These are phyloP conservation scores for Galemys pyrenaicus DNA, from an alignment of 2,113 vertebrate species.

Conservation along the genomic window DNA sequence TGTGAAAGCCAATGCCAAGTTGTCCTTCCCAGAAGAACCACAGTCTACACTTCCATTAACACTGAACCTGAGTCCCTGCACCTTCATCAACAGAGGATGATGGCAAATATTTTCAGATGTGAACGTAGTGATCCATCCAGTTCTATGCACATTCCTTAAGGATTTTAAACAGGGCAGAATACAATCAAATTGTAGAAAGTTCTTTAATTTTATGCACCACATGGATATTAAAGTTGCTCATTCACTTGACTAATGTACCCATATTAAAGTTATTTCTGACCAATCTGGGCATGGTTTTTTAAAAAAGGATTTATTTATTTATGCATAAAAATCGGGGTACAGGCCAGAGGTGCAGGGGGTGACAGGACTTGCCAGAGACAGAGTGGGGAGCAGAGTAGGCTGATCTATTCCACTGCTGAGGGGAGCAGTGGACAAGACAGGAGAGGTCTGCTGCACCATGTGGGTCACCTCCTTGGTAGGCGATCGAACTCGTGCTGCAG, in stretches of 20 bases:
- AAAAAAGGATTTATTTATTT: too few relatives aligned
- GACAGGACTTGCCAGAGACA: too few relatives aligned
- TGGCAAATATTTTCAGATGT: conserved; percentile 31
- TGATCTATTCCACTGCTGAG: too few relatives aligned
- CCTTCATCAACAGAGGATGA: background rate
- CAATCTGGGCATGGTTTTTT: conserved; percentile 36
- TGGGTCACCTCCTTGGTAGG: too few relatives aligned
- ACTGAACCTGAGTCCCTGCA: background rate
- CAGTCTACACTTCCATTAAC: conserved; percentile 7
- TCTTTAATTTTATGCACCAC: conserved; percentile 40
- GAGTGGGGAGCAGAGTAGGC: too few relatives aligned
- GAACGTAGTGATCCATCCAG: conserved; percentile 5
- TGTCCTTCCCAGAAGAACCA: conserved; percentile 23
- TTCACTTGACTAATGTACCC: conserved; percentile 35
- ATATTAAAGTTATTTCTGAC: conserved; percentile 55
- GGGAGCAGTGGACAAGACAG: too few relatives aligned
- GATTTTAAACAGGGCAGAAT: conserved; percentile 58
- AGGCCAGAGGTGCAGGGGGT: too few relatives aligned
- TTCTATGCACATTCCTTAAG: conserved; percentile 55
- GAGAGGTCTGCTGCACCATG: too few relatives aligned
- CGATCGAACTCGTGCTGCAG: too few relatives aligned
- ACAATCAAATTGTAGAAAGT: conserved; percentile 54
- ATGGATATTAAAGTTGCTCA: conserved; percentile 54
- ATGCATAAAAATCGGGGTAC: too few relatives aligned
- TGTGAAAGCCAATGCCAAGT: background rate